Conservation (phyloP, 2,797 vertebrate species). For the Oceanodroma leucorhoa region DNA sequence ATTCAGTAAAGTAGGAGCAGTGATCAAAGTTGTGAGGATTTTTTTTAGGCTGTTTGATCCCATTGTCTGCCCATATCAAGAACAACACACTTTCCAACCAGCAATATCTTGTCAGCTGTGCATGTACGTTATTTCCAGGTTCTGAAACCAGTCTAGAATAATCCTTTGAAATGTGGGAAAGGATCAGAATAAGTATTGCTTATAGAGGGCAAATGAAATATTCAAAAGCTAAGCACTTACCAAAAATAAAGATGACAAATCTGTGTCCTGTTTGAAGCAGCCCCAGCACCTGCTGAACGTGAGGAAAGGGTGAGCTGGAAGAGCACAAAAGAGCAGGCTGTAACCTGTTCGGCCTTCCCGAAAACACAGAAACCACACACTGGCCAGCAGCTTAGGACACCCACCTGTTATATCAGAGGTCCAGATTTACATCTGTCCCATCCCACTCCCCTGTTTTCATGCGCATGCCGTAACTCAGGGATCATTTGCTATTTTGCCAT, state of each 20-base stretch:
- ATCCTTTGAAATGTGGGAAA: not conserved
- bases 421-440: not conserved
- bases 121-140: not conserved
- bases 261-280: not conserved
- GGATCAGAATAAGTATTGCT: not conserved
- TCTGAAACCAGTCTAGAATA: not conserved
- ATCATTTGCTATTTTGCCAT: not conserved
- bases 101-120: not conserved
- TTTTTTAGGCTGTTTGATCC: not conserved
- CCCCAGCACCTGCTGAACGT: not conserved
- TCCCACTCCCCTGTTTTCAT: not conserved
- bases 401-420: not conserved
- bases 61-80: not conserved
- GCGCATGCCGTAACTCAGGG: not conserved
- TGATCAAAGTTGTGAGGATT: not conserved
- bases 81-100: not conserved
- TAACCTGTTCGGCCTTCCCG: accelerated
- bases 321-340: not conserved
- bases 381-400: not conserved
- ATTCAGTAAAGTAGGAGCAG: not conserved
- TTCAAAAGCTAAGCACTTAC: not conserved
- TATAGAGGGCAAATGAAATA: not conserved
- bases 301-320: not conserved
- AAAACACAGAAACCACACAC: not conserved
- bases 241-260: not conserved